A percentile compares a stretch with the other conserved stretches of the same genome.
phyloP scores from a whole-genome alignment of 2,113 vertebrate genomes.

The Boleophthalmus pectinirostris region DNA sequence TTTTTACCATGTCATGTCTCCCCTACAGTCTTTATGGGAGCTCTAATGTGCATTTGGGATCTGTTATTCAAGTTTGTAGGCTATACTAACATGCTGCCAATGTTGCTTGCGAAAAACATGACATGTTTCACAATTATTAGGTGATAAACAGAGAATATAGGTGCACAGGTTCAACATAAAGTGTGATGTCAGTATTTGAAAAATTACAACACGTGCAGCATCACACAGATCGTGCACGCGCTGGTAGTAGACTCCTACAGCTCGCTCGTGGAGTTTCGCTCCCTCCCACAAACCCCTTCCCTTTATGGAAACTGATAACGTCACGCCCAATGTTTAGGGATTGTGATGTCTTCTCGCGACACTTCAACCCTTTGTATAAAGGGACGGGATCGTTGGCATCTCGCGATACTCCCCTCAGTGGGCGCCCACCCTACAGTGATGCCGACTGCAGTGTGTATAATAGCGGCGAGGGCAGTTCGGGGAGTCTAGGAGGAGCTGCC shows the following conservation, averaged over 20 bases:
- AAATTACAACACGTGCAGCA: not conserved
- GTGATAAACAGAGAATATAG: too few species aligned
- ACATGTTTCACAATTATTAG: too few species aligned
- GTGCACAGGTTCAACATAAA: not conserved
- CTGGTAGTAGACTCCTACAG: not conserved
- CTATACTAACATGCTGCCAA: too few species aligned
- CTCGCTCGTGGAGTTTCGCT: conserved; percentile 20
- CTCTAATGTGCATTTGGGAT: too few species aligned
- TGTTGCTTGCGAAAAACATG: too few species aligned
- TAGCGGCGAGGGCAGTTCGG: conserved; percentile 51
- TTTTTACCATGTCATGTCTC: too few species aligned
- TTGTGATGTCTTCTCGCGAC: conserved; percentile 55
- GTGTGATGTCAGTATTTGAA: not conserved
- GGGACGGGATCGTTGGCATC: conserved; percentile 29
- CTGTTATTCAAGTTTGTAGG: too few species aligned
- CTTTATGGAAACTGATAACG: not conserved
- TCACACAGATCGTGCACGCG: not conserved
- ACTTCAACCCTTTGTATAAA: not conserved
- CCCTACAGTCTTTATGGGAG: too few species aligned
- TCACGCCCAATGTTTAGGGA: conserved; percentile 36
- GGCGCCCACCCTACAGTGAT: conserved; percentile 66
- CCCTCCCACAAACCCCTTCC: conserved; percentile 4
- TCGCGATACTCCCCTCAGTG: conserved; percentile 62
- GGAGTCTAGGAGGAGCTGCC: conserved; percentile 72
- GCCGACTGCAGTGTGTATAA: conserved; percentile 75